Evolutionary conservation across 2,113 vertebrate species (phyloP), one percentile per base, ranked within the genome.

Genomic region (Phyllostomus hastatus): DNA sequence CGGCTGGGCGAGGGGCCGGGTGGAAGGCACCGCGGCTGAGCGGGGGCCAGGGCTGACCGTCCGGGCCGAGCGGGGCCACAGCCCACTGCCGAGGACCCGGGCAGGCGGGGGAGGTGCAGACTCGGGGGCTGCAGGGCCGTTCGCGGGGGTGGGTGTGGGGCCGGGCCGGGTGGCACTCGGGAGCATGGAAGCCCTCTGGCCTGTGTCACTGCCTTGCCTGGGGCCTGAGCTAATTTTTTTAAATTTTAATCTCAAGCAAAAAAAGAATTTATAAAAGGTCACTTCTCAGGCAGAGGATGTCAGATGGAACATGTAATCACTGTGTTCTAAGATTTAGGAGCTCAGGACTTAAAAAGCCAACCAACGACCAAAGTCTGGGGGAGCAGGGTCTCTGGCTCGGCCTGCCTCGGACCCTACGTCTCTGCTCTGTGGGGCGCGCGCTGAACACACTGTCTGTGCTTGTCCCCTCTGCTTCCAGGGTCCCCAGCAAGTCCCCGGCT

Each of bases 401-500:
- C 41, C 33, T 15, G 2, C 28, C 61, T 61, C 43, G 6, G 33
- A 14, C 10, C 59, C 17, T 88, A 67, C 73, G 31, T 67, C 80
- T 89, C 46, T 93, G 66, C 46, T 69, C 50, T 64, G 38, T 70
- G 72, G 38, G 59, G 5, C 11, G 7, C 20, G 22, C 19, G 28
- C 52, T 97, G 66, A 97, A 24, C 43, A 5, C 84, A 12, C 43
- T 72, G 41, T 61, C 59, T 94, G 86, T 93, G 89, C 59, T 61
- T 95, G 69, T 97, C 92, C 98, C 97, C 90, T 97, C 96, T 97
- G 41, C 26, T 98, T 98, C 98, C 98, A 99, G 98, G 98, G 69
- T 97, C 94, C 98, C 98, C 97, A 97, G 98, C 97, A 98, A 96
- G 97, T 97, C 98, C 73, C 98, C 97, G 93, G 96, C 89, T 82